Evolutionary conservation across 1,140 invertebrate genomes (phyloP), one percentile per base, ranked within the genome.

Genomic region (Pararge aegeria): DNA sequence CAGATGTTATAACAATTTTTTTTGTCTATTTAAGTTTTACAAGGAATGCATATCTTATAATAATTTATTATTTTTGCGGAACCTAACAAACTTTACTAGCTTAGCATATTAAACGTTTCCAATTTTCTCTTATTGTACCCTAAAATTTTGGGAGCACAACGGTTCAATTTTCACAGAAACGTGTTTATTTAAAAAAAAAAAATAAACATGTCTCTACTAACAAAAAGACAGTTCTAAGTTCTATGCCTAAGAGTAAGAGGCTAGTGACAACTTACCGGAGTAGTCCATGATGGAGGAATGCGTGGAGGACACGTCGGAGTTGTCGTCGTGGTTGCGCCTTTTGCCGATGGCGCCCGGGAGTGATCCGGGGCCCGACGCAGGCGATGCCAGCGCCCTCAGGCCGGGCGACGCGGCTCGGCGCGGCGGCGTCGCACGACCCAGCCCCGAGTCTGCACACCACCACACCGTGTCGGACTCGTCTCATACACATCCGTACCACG

Each of bases 271-370:
- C 90, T 90, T 83, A 96, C 95, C 95, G 82, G 94, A 95, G 86
- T 96, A 96, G 86, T 96, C 95, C 94, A 96, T 94, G 92, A 96
- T 96, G 63, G 94, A 95, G 89, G 93, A 94, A 68, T 94, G 92
- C 48, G 94, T 94, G 78, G 94, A 95, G 66, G 94, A 95, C 70
- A 96, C 95, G 90, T 97, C 96, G 86, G 95, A 97, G 73, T 94
- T 93, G 87, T 97, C 96, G 85, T 97, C 96, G 80, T 94, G 95
- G 40, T 15, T 15, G 13, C 92, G 92, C 62, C 94, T 93, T 80
- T 95, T 94, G 62, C 93, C 93, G 92, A 96, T 95, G 66, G 95
- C 93, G 70, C 95, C 95, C 64, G 96, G 96, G 70, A 94, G 94
- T 24, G 94, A 95, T 51, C 94, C 95, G 42, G 70, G 95, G 12